Percentiles rank a stretch among this genome's conserved stretches.
These are phyloP conservation scores for Sturnus vulgaris DNA, from an alignment of 2,113 vertebrate genomes.

Conservation along the genomic window DNA sequence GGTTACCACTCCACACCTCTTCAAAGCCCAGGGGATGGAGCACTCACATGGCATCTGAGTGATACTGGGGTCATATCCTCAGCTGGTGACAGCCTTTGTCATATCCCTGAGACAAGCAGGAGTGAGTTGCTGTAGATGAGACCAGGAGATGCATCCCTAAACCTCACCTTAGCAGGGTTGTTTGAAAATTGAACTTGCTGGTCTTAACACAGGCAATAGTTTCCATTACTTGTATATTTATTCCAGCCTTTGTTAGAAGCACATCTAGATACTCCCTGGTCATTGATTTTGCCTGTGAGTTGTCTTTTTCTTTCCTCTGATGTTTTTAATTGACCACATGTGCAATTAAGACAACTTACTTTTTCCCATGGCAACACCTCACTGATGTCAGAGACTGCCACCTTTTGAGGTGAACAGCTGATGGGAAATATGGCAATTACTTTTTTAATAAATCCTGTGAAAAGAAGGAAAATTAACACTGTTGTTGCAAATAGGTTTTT, in stretches of 20 bases:
- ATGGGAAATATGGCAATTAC: not conserved
- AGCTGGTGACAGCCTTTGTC: not conserved
- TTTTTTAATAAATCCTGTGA: not conserved
- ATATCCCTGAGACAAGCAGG: not conserved
- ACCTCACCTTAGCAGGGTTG: not conserved
- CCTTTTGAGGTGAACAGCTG: not conserved
- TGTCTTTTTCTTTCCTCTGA: not conserved
- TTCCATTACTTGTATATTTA: not conserved
- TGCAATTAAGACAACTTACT: not conserved
- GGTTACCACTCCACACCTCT: conserved; percentile 7
- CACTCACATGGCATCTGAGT: not conserved
- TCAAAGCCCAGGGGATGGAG: conserved; percentile 1
- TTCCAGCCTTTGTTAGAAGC: not conserved
- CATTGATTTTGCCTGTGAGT: not conserved
- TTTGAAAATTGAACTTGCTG: not conserved
- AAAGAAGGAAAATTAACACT: not conserved
- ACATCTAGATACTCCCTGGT: not conserved
- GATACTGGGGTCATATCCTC: not conserved
- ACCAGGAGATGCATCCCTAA: not conserved
- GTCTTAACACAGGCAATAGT: not conserved
- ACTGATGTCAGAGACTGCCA: not conserved
- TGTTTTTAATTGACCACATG: not conserved
- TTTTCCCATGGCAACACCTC: conserved; percentile 8
- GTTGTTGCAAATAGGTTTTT: not conserved
- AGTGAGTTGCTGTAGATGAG: not conserved